Base-by-base conservation (phyloP, 2,797 vertebrate genomes). In the Cynopterus sphinx region DNA sequence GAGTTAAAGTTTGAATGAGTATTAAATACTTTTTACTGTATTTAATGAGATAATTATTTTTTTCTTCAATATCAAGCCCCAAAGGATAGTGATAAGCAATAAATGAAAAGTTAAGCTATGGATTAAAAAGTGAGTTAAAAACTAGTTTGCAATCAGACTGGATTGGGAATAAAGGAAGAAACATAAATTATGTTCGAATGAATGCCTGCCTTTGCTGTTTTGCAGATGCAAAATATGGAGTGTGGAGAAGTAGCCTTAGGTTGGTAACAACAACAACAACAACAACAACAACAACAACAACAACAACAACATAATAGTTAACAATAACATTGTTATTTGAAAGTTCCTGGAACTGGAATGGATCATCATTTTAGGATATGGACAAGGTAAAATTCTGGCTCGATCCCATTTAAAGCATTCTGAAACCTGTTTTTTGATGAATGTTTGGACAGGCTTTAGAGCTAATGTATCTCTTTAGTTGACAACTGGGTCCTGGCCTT, bases 331-430 rank as follows among this genome's bases (percentile, higher is more conserved):
- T 68, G 46, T 82, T 90, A 82, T 75, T 90, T 86, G 81, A 87
- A 94, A 41, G 53, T 90, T 87, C 11, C 65, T 82, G 61, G 51
- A 36, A 41, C 61, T 74, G 73, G 43, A 39, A 90, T 63, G 33
- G 28, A 73, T 86, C 39, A 85, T 77, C 6, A n/a, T 91, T 92
- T 79, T 22, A 33, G 31, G 49, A 81, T 88, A 36, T 3, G n/a
- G 63, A 81, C 78, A 94, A 95, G 68, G 86, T 73, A 87, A 95
- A 94, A 96, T 71, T 28, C 43, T 95, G 68, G 90, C 70, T 90
- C 28, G 70, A 31, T 63, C 36, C 24, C 67, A 87, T 24, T 8
- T 33, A 91, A 87, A 93, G 67, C 39, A 39, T 87, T 87, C 79
- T 74, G 15, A 95, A 94, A 67, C 15, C 71, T 95, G 75, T 93